Base-by-base conservation (phyloP, 2,113 vertebrate species). In the Salvelinus fontinalis region DNA sequence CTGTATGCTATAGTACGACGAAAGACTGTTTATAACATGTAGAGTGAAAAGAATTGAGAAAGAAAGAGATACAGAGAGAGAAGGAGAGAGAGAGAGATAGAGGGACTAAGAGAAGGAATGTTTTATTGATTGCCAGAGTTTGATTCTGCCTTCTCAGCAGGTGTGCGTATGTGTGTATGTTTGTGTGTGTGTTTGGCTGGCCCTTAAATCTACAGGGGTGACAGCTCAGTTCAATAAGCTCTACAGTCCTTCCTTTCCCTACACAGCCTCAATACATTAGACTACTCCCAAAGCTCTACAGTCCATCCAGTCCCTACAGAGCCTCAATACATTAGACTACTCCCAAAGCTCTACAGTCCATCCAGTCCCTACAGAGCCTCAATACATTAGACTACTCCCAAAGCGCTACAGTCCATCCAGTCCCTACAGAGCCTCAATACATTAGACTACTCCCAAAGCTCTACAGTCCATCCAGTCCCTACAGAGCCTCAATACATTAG, bases 101-200 rank as follows among this genome's bases (percentile, higher is more conserved):
- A 65, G n/a, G 29, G 69, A 70, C 34, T 48, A 22, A 26, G 64
- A 51, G 16, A 27, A 44, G 49, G 80, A 83, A 79, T 75, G 70
- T 80, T 27, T 71, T 75, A 75, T 73, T 76, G 79, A 86, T 81
- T 74, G 26, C 39, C 8, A 51, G 14, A 39, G 20, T 78, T 78
- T 57, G 54, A 80, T 75, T 71, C 62, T 68, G 69, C 73, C 59
- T 51, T 65, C 64, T 78, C 20, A 48, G 71, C 66, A 82, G 31
- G 12, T 39, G 73, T 60, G 75, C 70, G 72, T 71, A 12, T 2
- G 27, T 27, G 22, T 22, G 31, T 22, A 20, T 31, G 29, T 57
- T 5, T 12, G 0, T 14, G 39, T 20, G 22, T 0, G 24, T 66
- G 13, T 11, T 12, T 66, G n/a, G 73, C 73, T 74, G 60, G 31